Evolutionary conservation across 1,140 invertebrate genomes (phyloP).

Genomic region (Drosophila murphyi): DNA sequence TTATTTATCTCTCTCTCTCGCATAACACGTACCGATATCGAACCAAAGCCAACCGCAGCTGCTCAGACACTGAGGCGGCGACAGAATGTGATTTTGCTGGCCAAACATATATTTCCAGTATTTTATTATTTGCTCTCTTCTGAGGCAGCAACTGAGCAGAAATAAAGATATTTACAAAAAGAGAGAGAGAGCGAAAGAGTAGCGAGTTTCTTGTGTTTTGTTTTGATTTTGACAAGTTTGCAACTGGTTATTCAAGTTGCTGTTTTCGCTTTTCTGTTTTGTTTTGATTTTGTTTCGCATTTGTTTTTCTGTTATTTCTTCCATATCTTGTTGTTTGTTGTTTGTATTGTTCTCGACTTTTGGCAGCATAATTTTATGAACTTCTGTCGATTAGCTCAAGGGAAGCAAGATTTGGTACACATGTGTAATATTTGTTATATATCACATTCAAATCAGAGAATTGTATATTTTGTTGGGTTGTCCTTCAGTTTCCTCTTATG

Average conservation of each 20-base stretch:
- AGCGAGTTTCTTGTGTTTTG: conserved; percentile 60
- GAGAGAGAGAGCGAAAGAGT: conserved; percentile 3
- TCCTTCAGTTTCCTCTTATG: neutral
- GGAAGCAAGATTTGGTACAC: neutral
- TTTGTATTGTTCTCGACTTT: conserved; percentile 27
- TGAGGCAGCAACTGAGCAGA: conserved; percentile 1
- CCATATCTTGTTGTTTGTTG: neutral
- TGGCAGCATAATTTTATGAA: conserved; percentile 4
- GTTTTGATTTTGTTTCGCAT: conserved; percentile 43
- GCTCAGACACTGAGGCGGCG: conserved; percentile 67
- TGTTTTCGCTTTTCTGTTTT: conserved; percentile 38
- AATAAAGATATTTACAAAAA: neutral
- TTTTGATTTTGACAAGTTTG: conserved; percentile 65
- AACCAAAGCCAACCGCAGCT: conserved; percentile 53
- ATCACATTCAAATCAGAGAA: neutral
- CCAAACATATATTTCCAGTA: conserved; percentile 46
- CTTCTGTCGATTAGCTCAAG: neutral
- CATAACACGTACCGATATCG: conserved; percentile 4
- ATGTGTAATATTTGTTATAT: conserved; percentile 14
- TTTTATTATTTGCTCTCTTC: conserved; percentile 16
- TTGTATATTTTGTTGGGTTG: neutral
- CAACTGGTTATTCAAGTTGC: conserved; percentile 67
- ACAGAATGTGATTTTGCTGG: conserved; percentile 24
- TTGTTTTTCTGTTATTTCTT: conserved; percentile 42
- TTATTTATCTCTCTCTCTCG: too few relatives aligned